Evolutionary conservation across 2,888 invertebrate species (phyloP).

Genomic region (Chymomyza fuscimana): DNA sequence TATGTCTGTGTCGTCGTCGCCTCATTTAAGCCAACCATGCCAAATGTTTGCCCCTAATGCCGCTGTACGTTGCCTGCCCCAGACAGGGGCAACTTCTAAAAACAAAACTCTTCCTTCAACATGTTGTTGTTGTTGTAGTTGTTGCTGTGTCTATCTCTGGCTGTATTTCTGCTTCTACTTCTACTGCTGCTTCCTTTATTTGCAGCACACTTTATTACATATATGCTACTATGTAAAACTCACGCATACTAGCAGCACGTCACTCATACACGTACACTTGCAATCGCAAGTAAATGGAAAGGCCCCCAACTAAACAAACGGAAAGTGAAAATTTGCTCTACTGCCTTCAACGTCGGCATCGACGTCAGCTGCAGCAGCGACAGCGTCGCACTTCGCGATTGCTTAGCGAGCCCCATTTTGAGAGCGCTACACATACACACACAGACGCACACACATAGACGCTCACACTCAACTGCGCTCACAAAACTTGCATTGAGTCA

Average conservation of each 20-base stretch:
- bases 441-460: constrained; percentile 32
- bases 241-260: constrained; percentile 15
- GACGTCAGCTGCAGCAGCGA: constrained; percentile 15
- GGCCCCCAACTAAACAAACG: constrained; percentile 73
- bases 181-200: constrained; percentile 71
- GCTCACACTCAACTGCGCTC: constrained; percentile 20
- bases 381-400: constrained; percentile 2
- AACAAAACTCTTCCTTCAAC: constrained; percentile 70
- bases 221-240: constrained; percentile 35
- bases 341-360: constrained; percentile 54
- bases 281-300: constrained; percentile 10
- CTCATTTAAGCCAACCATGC: constrained; percentile 63
- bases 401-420: neutral
- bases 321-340: constrained; percentile 79
- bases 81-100: constrained; percentile 39
- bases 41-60: neutral
- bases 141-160: constrained; percentile 36
- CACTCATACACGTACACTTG: constrained; percentile 18
- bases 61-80: neutral
- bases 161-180: constrained; percentile 38
- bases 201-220: constrained; percentile 44
- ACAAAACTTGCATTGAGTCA: constrained; percentile 68
- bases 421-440: constrained; percentile 16
- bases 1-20: constrained; percentile 70
- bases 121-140: constrained; percentile 24